Base-by-base conservation (phyloP, 2,113 vertebrate genomes). In the Grammomys dolichurus region DNA sequence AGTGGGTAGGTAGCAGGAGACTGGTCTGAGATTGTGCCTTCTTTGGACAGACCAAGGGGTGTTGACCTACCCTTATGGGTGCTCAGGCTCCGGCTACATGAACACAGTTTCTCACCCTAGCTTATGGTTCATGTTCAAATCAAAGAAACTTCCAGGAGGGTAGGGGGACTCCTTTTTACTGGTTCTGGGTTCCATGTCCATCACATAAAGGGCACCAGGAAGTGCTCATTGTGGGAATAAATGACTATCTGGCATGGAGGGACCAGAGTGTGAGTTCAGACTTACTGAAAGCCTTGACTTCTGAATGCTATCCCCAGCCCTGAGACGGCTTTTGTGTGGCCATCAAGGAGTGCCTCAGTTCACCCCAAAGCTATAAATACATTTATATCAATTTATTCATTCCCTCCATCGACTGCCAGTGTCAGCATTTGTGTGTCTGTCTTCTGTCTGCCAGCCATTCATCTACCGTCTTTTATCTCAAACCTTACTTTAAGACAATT, bases 11-110 rank as follows among this genome's bases (percentile, higher is more conserved):
- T 14, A 17, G 58, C 43, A 58, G 48, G 72, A 43, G 67, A n/a
- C 4, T 0, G 2, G 0, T 43, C 7, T 0, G 5, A 33, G 16
- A 26, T 60, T 2, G 16, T 14, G 22, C 12, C 31, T 80, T 22
- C 51, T 31, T 72, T 14, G 48, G 28, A 22, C 31, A 48, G 60
- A 19, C 13, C 2, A 8, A 26, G 24, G 17, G 1, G 12, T 43
- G 56, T 11, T 9, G 43, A 77, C 48, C 72, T 76, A 43, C 24
- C 0, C 2, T 40, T 13, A 13, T 20, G 40, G 72, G 88, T 60
- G 9, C 28, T 17, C 63, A 65, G 89, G 73, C 14, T 86, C 7
- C 70, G 28, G 43, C 82, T 31, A 43, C 12, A 1, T 3, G 40
- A 93, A 17, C 48, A 19, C 3, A 58, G 33, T n/a, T 48, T 84